Evolutionary conservation across 2,888 invertebrate genomes (phyloP), one percentile per base, ranked within the genome.

Genomic region (Neoitamus cyanurus): DNA sequence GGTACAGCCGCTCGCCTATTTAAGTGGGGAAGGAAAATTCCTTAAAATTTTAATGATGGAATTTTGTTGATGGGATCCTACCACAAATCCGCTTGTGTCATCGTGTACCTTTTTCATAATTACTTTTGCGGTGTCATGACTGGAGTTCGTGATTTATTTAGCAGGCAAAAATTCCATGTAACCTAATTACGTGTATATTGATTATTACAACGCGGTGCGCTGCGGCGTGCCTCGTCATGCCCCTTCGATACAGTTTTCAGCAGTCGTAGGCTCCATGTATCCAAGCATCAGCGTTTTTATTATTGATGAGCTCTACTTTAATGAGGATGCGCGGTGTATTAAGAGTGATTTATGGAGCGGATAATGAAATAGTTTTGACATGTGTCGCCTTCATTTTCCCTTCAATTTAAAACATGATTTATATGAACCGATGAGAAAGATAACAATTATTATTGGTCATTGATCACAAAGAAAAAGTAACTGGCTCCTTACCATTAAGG

Each of bases 161-260:
- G 58, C 9, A 58, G 58, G 58, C 58, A 58, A 58, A 58, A 58
- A 58, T 58, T 58, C 58, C 58, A 58, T 58, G 58, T 58, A 58
- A 58, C 58, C 58, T 58, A 58, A 58, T 58, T 58, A 58, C 58
- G 15, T 58, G 58, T 58, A 58, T 58, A 58, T 58, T 58, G 58
- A 58, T 58, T 20, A 58, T 7, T 58, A 58, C 11, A 58, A 15
- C 58, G 15, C 20, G 58, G 25, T 7, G 20, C 25, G 58, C 20
- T 58, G 7, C 58, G 58, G 58, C 58, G n/a, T 58, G 58, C 58
- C 58, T 15, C 58, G 58, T 58, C 58, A 58, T 58, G 58, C 25
- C 20, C 58, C 58, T 58, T 58, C 58, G 58, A 58, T 58, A 7
- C 58, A 58, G 11, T 58, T 58, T 58, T 25, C 58, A 58, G 58